These are phyloP conservation scores for Eufriesea mexicana DNA, from an alignment of 1,140 invertebrate genomes.

Conservation along the genomic window DNA sequence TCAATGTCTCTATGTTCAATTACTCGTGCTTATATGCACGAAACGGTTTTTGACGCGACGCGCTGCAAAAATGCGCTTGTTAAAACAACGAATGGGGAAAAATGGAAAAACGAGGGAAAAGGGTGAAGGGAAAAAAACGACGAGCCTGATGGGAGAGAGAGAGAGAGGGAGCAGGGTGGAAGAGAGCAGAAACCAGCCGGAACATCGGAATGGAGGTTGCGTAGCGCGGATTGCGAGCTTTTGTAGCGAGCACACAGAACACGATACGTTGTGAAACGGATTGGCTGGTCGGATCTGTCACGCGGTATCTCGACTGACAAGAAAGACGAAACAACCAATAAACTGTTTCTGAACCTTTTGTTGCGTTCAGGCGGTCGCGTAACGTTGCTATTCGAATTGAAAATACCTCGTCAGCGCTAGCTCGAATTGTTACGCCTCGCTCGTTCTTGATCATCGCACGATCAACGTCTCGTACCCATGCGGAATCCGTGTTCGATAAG, in stretches of 20 bases:
- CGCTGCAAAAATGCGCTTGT: constrained; percentile 56
- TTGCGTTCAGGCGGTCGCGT: constrained; percentile 45
- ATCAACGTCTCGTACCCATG: background rate
- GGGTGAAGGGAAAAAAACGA: background rate
- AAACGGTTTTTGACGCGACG: constrained; percentile 59
- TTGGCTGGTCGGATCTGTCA: constrained; percentile 68
- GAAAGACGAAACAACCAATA: constrained; percentile 69
- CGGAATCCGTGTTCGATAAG: background rate
- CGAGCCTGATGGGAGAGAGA: background rate
- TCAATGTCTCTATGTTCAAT: constrained; percentile 56
- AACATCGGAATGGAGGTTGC: constrained; percentile 51
- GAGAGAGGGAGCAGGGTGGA: too few species aligned
- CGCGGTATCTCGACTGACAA: constrained; percentile 67
- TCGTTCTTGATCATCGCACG: constrained; percentile 27
- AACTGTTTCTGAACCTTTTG: constrained; percentile 67
- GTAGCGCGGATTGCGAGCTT: constrained; percentile 58
- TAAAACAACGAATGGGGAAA: constrained; percentile 1
- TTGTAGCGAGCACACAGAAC: constrained; percentile 46
- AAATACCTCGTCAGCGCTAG: constrained; percentile 63
- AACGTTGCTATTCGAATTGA: constrained; percentile 60
- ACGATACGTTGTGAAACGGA: constrained; percentile 64
- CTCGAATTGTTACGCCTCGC: constrained; percentile 43
- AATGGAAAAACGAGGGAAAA: too few species aligned
- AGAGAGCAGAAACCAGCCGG: background rate
- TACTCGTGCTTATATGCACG: constrained; percentile 58